Base-by-base conservation (phyloP, 2,888 invertebrate genomes). In the Tinea trinotella region DNA sequence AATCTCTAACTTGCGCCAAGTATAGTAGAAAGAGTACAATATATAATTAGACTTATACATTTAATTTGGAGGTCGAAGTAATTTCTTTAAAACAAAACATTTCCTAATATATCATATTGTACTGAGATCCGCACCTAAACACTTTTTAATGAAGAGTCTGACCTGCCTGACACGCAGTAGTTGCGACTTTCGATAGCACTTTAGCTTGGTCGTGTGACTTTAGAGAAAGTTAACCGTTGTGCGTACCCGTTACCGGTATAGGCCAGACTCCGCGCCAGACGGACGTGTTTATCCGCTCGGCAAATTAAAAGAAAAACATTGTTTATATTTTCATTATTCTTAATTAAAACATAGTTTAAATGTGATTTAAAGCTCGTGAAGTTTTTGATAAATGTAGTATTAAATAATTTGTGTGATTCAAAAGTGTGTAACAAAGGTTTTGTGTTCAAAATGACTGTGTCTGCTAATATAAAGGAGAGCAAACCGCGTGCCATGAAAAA, bases 181-280 rank as follows among this genome's bases (percentile, higher is more conserved):
- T 62, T 65, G 66, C 68, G 71, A 83, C 84, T 84, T 85, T 83
- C 83, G 83, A 79, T 83, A 73, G 73, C 73, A 77, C 73, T 62
- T 70, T 30, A 20, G 50, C 13, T 30, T 18, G 35, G 17, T 7
- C 74, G 69, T 65, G 67, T 69, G 70, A 68, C 68, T 67, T 64
- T 70, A 74, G 84, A 84, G 87, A 87, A 87, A 87, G 87, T 87
- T 87, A 84, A 85, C 86, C 78, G 86, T 85, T 73, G 79, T 79
- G 77, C 80, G 83, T 72, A 68, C 81, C 76, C 80, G 76, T 78
- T 84, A 79, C 71, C 70, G 70, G 57, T 57, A 59, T 54, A 59
- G 61, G 59, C 55, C 61, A 59, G 57, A 56, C 54, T 59, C 59
- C 62, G 57, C 61, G 59, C 49, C 57, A 17, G 13, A 18, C 54